Conservation (phyloP, 2,888 invertebrate species). For the Dioctria rufipes region DNA sequence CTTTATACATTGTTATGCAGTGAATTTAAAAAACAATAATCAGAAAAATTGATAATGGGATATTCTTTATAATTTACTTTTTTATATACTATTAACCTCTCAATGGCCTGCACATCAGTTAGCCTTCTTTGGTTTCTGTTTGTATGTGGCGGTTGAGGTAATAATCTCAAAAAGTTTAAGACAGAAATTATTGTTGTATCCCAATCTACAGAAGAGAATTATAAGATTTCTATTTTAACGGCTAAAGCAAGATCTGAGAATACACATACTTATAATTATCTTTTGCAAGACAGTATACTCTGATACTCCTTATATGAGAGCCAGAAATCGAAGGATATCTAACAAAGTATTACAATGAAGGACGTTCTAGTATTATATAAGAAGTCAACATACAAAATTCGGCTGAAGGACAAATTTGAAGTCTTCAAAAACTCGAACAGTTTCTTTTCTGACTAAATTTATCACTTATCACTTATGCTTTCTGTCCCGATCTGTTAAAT, state of each 20-base stretch:
- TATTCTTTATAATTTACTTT: not conserved
- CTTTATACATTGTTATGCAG: no score
- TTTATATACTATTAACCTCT: not conserved
- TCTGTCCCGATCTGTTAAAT: not conserved
- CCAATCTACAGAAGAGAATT: not conserved
- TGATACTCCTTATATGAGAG: not conserved
- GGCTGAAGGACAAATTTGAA: no score
- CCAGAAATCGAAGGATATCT: not conserved
- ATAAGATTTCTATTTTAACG: not conserved
- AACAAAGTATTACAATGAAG: not conserved
- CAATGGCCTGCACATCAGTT: not conserved
- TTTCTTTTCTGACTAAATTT: not conserved
- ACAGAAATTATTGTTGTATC: not conserved
- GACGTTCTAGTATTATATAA: not conserved
- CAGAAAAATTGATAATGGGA: not conserved
- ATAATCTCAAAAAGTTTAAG: not conserved
- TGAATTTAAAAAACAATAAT: no score
- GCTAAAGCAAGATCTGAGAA: not conserved
- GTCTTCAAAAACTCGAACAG: not conserved
- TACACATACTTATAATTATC: not conserved
- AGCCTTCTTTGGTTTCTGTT: not conserved
- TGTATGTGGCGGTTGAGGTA: not conserved
- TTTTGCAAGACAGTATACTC: not conserved
- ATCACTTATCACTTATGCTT: not conserved
- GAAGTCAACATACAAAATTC: not conserved